These are phyloP conservation scores for Ceratina australensis DNA, from an alignment of 1,140 invertebrate species.

Conservation along the genomic window DNA sequence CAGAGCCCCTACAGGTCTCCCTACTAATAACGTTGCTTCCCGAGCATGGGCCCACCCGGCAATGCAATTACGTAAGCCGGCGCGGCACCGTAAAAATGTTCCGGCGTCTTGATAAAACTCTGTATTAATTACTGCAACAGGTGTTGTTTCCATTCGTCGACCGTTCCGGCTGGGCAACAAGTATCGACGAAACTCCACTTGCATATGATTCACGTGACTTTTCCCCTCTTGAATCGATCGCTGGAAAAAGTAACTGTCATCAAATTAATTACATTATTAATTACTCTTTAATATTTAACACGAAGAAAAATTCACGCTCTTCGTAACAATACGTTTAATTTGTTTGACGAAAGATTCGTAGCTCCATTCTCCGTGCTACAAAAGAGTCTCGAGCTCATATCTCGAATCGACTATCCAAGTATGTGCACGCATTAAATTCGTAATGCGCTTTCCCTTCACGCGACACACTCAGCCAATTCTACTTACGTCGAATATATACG, in stretches of 20 bases:
- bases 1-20: constrained; percentile 35
- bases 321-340: too few species aligned
- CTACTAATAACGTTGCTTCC: constrained; percentile 27
- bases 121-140: constrained; percentile 46
- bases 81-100: constrained; percentile 20
- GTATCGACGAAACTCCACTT: background rate
- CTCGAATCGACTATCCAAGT: background rate
- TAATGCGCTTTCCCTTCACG: background rate
- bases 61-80: constrained; percentile 26
- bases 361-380: background rate
- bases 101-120: constrained; percentile 18
- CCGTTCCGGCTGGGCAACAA: constrained; percentile 12
- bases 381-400: background rate
- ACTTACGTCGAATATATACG: too few species aligned
- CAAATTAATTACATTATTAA: background rate
- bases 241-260: too few species aligned
- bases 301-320: too few species aligned
- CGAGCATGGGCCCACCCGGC: background rate
- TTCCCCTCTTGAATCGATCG: too few species aligned
- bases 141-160: constrained; percentile 37
- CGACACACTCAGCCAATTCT: background rate
- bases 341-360: too few species aligned
- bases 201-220: background rate
- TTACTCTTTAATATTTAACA: too few species aligned
- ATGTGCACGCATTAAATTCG: too few species aligned